Base-by-base conservation (phyloP, 2,888 invertebrate genomes). In the Embidobia sp. region DNA sequence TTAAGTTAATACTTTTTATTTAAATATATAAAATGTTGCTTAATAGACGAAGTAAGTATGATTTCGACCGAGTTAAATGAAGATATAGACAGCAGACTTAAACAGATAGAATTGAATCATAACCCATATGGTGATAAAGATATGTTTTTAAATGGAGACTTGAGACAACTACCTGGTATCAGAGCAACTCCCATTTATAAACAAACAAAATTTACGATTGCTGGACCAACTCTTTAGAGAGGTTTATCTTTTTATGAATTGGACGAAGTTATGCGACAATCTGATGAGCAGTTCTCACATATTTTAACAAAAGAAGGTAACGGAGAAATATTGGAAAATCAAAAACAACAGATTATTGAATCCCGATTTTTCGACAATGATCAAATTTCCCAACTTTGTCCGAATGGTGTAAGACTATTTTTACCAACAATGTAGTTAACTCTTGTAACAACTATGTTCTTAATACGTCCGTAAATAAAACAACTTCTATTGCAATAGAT, bases 201-300 rank as follows among this genome's bases (percentile, higher is more conserved):
- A n/a, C n/a, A n/a, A n/a, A n/a, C n/a, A n/a, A n/a, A 81, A 75
- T 80, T 82, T 59, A 53, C 61, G 29, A 63, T 85, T 8, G 80
- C 74, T 66, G 85, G 84, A 55, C 78, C 79, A 8, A 35, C 77
- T 11, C 77, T 87, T 22, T 88, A 87, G 87, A 83, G 80, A 44
- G 67, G 64, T 29, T 63, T 88, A 1, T 86, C 59, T 87, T n/a
- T 82, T 80, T 88, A 79, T 70, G 77, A 82, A 77, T 61, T 87
- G n/a, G 79, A 51, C 2, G 61, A 86, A 80, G 85, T 87, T 5
- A 85, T 87, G 77, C 80, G 86, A 67, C 88, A 88, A 83, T 66
- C 81, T 19, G 82, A 87, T 67, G 80, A 67, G 69, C 27, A n/a
- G 59, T 89, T 87, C 80, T 84, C 87, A 8, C 64, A 64, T 6